Evolutionary conservation across 2,888 invertebrate genomes (phyloP).

Genomic region (Empis livida): DNA sequence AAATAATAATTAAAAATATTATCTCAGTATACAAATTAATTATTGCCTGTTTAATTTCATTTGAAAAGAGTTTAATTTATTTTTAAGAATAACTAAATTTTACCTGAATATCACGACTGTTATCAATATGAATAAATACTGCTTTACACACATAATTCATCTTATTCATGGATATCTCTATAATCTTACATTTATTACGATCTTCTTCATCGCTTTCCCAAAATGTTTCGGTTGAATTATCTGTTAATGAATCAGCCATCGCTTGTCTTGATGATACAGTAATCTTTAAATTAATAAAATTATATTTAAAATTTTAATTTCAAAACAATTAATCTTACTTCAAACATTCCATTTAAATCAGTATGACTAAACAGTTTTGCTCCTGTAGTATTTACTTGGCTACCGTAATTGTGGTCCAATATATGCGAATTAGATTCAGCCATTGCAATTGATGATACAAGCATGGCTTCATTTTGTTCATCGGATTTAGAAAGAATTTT

Average conservation of each 20-base stretch:
- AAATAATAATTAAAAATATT: constrained; percentile 14
- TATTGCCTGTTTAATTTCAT: too few species aligned
- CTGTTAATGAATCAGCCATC: constrained; percentile 84
- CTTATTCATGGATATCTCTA: constrained; percentile 53
- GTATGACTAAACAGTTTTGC: constrained; percentile 28
- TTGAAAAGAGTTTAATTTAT: too few species aligned
- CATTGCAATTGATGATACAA: constrained; percentile 24
- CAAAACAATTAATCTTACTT: constrained; percentile 14
- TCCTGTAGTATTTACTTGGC: constrained; percentile 14
- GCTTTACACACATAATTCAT: constrained; percentile 36
- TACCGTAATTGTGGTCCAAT: constrained; percentile 20
- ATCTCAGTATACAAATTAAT: too few species aligned
- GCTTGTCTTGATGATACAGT: constrained; percentile 88
- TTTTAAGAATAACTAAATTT: constrained; percentile 19
- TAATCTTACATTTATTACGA: constrained; percentile 77
- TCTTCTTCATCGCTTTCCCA: constrained; percentile 99
- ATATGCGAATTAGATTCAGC: constrained; percentile 24
- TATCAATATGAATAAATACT: constrained; percentile 85
- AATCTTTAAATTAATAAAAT: constrained; percentile 38
- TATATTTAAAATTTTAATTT: too few species aligned
- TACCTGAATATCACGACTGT: constrained; percentile 81
- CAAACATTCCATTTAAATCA: constrained; percentile 34
- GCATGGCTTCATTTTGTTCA: constrained; percentile 47
- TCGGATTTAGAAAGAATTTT: constrained; percentile 89
- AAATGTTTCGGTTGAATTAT: constrained; percentile 93